A percentile compares a stretch with the other conserved stretches of the same genome.
Evolutionary conservation across 2,888 invertebrate species (phyloP).

Genomic region (Lymantria monacha): DNA sequence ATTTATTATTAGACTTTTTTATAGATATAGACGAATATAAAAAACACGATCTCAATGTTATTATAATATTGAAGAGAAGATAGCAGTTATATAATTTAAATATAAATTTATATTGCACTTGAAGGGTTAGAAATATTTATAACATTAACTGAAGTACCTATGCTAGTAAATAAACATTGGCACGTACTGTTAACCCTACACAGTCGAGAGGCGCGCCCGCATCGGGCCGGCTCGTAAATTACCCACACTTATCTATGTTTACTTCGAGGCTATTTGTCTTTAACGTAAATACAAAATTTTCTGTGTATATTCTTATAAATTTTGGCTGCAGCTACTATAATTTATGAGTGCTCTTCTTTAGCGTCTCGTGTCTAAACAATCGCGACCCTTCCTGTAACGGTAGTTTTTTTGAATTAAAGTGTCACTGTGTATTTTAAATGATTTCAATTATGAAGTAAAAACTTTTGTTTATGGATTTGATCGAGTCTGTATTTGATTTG

Average conservation of each 20-base stretch:
- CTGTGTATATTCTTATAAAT: constrained; percentile 40
- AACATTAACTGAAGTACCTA: neutral
- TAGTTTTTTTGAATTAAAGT: too few relatives aligned
- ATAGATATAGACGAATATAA: too few relatives aligned
- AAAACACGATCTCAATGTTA: too few relatives aligned
- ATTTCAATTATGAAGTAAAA: too few relatives aligned
- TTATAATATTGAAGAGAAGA: too few relatives aligned
- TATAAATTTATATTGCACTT: too few relatives aligned
- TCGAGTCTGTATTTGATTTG: too few relatives aligned
- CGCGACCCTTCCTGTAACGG: neutral
- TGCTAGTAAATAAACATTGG: constrained; percentile 13
- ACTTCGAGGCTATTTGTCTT: constrained; percentile 54
- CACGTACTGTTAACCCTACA: constrained; percentile 9
- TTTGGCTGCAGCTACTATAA: constrained; percentile 29
- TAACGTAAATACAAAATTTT: constrained; percentile 57
- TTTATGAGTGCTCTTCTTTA: constrained; percentile 24
- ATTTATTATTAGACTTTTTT: too few relatives aligned
- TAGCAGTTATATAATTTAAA: too few relatives aligned
- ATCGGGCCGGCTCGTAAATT: constrained; percentile 52
- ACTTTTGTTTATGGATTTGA: too few relatives aligned
- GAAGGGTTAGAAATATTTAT: too few relatives aligned
- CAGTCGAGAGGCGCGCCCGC: constrained; percentile 8
- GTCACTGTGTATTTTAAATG: too few relatives aligned
- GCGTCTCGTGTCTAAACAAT: neutral
- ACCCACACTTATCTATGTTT: constrained; percentile 66